Base-by-base conservation (phyloP, 2,888 invertebrate species). In the Pachymerium ferrugineum region DNA sequence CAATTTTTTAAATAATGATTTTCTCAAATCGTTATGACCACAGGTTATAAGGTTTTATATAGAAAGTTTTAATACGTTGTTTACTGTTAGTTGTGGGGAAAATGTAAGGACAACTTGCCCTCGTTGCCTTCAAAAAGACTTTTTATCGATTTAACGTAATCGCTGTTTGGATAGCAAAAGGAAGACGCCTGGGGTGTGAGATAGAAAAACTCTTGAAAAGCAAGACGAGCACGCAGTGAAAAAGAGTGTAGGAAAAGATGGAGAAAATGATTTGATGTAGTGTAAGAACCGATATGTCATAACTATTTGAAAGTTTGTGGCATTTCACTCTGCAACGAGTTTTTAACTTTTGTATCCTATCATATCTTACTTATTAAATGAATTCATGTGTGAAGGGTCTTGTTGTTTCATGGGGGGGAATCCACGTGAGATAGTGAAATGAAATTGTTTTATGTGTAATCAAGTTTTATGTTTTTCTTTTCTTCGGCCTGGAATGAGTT, bases 131-230 rank as follows among this genome's bases (percentile, higher is more conserved):
- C 62, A 62, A 38, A 38, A 28, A 14, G 28, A 62, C 62, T 25
- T 54, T 62, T 62, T 62, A 62, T 62, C 62, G 62, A 62, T 62
- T 62, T 25, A 62, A 62, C 62, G 62, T 62, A 62, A 62, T 62
- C 62, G 62, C 28, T 62, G n/a, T 62, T 62, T 62, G 62, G 62
- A 62, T 62, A 62, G 62, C 62, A 62, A 25, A 62, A 62, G 5
- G 62, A 62, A 22, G 62, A 62, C 62, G 62, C 62, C 62, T 62
- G 62, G 12, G 62, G 62, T 62, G n/a, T 62, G 25, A 62, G 62
- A 62, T 62, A 62, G 62, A 62, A 62, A n/a, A 62, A 62, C 62
- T 62, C 62, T 62, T 62, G 62, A 54, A 54, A 54, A 54, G 54
- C n/a, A n/a, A n/a, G n/a, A n/a, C n/a, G n/a, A n/a, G n/a, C n/a